phyloP scores from a whole-genome alignment of 2,113 vertebrate species.

The Nycticebus coucang region DNA sequence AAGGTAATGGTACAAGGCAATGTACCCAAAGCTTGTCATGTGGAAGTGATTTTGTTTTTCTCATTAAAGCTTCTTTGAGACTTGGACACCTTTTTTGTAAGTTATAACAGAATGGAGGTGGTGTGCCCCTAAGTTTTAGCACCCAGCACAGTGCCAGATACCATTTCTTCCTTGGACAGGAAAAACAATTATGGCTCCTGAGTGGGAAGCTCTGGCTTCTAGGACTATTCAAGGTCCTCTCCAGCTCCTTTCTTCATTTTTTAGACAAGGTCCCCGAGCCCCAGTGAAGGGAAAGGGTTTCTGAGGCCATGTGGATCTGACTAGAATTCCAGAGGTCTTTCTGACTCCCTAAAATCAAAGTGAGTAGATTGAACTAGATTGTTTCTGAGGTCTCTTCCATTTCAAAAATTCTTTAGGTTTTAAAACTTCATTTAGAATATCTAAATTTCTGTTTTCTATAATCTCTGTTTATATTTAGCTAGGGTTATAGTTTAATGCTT shows the following conservation, averaged over 20 bases:
- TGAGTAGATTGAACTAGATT: neutral
- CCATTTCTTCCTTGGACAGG: neutral
- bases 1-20: neutral
- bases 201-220: neutral
- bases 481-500: neutral
- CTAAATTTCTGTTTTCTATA: neutral
- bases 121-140: neutral
- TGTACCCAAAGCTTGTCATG: neutral
- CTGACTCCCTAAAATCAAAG: neutral
- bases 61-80: neutral
- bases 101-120: neutral
- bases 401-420: neutral
- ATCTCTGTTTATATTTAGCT: neutral
- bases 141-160: neutral
- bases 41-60: neutral
- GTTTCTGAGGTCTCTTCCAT: neutral
- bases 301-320: neutral
- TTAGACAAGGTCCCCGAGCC: neutral
- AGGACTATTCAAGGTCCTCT: neutral
- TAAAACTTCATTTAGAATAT: slow-evolving; percentile 26
- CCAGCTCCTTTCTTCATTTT: neutral
- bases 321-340: neutral
- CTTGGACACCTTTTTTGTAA: neutral
- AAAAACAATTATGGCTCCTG: neutral
- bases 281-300: neutral